Percentiles rank a stretch among this genome's conserved stretches.
Evolutionary conservation across 30 jellyfish, hydroid and myxozoan genomes (phyloP).

Genomic region (Rhopilema esculentum): DNA sequence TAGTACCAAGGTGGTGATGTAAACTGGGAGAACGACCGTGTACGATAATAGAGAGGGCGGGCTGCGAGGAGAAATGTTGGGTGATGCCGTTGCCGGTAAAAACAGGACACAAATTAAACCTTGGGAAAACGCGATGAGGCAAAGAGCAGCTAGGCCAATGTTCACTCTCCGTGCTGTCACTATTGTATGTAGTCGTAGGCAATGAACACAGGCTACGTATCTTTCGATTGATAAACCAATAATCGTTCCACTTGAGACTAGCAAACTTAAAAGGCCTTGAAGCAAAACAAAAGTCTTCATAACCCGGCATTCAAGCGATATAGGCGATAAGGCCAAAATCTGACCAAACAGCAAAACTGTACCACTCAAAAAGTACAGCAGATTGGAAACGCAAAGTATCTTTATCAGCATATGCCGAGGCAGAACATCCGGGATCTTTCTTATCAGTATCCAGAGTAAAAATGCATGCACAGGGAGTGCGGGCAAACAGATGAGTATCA

Average conservation of each 20-base stretch:
- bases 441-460: neutral
- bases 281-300: neutral
- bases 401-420: neutral
- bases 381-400: neutral
- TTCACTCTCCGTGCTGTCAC: neutral
- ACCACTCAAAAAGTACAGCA: neutral
- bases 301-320: neutral
- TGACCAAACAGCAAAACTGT: neutral
- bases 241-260: neutral
- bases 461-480: neutral
- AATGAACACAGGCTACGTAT: neutral
- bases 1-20: neutral
- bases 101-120: neutral
- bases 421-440: neutral
- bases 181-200: neutral
- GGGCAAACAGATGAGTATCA: neutral
- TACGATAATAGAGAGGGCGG: neutral
- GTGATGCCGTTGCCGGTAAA: neutral
- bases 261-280: neutral
- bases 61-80: neutral
- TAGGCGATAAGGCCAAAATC: neutral
- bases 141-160: neutral
- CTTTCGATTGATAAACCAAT: neutral
- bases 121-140: neutral
- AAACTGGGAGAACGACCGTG: neutral